phyloP scores from a whole-genome alignment of 2,888 invertebrate genomes.

The Aporophyla lueneburgensis region DNA sequence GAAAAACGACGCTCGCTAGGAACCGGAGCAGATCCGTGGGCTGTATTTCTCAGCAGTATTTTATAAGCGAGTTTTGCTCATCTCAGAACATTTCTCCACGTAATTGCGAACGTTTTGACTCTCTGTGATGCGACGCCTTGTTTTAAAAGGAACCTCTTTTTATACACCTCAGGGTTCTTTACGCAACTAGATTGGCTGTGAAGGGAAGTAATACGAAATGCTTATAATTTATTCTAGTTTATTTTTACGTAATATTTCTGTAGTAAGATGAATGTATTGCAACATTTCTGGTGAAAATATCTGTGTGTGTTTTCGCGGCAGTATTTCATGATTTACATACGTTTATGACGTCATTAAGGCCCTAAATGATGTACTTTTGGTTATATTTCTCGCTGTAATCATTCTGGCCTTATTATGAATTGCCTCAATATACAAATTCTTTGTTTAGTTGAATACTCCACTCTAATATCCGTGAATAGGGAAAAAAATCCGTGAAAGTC shows the following conservation, averaged over 20 bases:
- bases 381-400: slow-evolving; percentile 25
- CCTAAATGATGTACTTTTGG: slow-evolving; percentile 42
- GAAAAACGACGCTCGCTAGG: slow-evolving; percentile 59
- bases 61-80: slow-evolving; percentile 71
- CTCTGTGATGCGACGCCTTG: slow-evolving; percentile 69
- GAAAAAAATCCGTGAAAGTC: neutral
- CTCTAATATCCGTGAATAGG: neutral
- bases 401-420: slow-evolving; percentile 41
- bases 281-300: slow-evolving; percentile 18
- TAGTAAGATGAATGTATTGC: slow-evolving; percentile 27
- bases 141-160: slow-evolving; percentile 72
- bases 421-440: slow-evolving; percentile 28
- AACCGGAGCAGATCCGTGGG: slow-evolving; percentile 35
- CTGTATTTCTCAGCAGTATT: slow-evolving; percentile 65
- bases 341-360: slow-evolving; percentile 55
- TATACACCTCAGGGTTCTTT: slow-evolving; percentile 60
- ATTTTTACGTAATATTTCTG: slow-evolving; percentile 35
- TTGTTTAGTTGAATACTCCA: slow-evolving; percentile 8
- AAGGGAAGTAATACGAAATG: slow-evolving; percentile 57
- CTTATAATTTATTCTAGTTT: slow-evolving; percentile 59
- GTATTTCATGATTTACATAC: slow-evolving; percentile 54
- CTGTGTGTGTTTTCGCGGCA: slow-evolving; percentile 19
- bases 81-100: slow-evolving; percentile 75
- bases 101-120: slow-evolving; percentile 74
- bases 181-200: slow-evolving; percentile 52